These are phyloP conservation scores for Epinephelus fuscoguttatus DNA, from an alignment of 2,113 vertebrate genomes.

Conservation along the genomic window DNA sequence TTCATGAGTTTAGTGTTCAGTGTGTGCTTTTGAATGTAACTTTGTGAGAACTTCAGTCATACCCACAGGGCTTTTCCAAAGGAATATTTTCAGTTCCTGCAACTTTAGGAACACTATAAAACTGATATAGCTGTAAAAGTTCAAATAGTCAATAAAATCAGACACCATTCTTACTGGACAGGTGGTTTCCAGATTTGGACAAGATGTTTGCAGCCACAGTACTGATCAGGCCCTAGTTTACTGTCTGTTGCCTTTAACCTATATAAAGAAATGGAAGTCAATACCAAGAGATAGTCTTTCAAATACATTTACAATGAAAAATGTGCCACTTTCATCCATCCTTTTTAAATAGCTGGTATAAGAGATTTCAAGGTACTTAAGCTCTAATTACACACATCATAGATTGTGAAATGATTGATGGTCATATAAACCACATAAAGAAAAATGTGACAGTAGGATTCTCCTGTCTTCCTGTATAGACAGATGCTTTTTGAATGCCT, in stretches of 20 bases:
- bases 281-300: neutral
- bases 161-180: conserved; percentile 34
- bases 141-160: conserved; percentile 55
- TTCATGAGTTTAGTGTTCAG: neutral
- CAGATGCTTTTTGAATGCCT: neutral
- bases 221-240: conserved; percentile 5
- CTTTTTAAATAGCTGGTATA: neutral
- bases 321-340: neutral
- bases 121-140: conserved; percentile 52
- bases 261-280: conserved; percentile 3
- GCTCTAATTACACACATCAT: neutral
- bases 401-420: neutral
- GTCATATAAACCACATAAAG: neutral
- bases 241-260: conserved; percentile 5
- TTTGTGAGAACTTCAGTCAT: conserved; percentile 11
- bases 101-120: conserved; percentile 19
- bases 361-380: neutral
- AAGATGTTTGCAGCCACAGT: conserved; percentile 6
- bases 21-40: neutral
- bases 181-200: conserved; percentile 53
- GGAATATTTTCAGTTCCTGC: conserved; percentile 18
- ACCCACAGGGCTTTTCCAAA: conserved; percentile 30
- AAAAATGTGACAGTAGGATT: neutral
- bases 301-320: neutral
- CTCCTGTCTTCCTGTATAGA: neutral